phyloP scores from a whole-genome alignment of 2,797 vertebrate species.

The Cyprinodon diabolis region DNA sequence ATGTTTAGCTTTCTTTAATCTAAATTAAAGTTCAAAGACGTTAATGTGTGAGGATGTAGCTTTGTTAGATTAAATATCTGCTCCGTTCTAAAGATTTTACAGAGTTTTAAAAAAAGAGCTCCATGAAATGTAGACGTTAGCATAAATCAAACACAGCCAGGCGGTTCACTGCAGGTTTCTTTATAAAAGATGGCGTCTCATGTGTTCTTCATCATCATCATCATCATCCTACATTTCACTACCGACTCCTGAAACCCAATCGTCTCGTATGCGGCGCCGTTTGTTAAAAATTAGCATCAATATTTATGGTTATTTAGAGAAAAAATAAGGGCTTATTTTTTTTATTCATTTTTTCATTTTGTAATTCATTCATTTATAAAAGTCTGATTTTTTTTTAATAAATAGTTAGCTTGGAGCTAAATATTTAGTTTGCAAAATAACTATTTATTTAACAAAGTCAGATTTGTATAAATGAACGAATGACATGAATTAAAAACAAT shows the following conservation, averaged over 20 bases:
- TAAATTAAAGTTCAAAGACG: too few species aligned
- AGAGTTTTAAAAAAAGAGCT: too few species aligned
- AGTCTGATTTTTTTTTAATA: slow-evolving; percentile 5
- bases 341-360: neutral
- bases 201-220: slow-evolving; percentile 64
- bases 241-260: slow-evolving; percentile 37
- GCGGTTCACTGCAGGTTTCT: slow-evolving; percentile 65
- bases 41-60: too few species aligned
- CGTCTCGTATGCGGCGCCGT: slow-evolving; percentile 12
- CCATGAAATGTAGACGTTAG: too few species aligned
- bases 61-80: too few species aligned
- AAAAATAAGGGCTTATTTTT: too few species aligned
- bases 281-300: slow-evolving; percentile 27
- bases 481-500: too few species aligned
- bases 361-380: slow-evolving; percentile 4
- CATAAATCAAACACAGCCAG: slow-evolving; percentile 19
- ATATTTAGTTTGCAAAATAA: too few species aligned
- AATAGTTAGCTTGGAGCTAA: too few species aligned
- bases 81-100: too few species aligned
- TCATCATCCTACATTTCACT: slow-evolving; percentile 35
- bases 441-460: too few species aligned
- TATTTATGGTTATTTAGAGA: slow-evolving; percentile 3
- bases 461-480: slow-evolving; percentile 10
- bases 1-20: too few species aligned
- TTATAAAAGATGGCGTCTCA: slow-evolving; percentile 77